phyloP scores from a whole-genome alignment of 2,113 vertebrate species.

The Silurus asotus region DNA sequence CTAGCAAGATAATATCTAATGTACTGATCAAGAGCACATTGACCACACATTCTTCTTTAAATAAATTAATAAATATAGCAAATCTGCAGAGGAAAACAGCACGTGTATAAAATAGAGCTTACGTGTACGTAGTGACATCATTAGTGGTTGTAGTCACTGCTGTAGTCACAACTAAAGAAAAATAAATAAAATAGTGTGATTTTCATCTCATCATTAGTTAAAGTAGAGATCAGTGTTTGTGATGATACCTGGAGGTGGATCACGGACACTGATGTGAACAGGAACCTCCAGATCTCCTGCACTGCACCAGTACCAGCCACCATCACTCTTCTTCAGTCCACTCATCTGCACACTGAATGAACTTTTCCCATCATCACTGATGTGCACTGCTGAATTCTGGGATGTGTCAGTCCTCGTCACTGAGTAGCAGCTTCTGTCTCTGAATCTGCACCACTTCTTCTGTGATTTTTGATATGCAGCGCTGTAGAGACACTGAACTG shows the following conservation, averaged over 20 bases:
- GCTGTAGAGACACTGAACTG: constrained; percentile 47
- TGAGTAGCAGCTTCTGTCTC: not conserved
- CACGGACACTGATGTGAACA: too few species aligned
- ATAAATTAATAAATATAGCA: not conserved
- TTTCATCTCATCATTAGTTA: not conserved
- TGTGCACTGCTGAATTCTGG: constrained; percentile 11
- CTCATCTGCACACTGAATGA: not conserved
- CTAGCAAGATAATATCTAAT: not conserved
- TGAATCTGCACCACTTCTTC: constrained; percentile 39
- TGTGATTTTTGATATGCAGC: not conserved
- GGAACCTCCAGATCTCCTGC: too few species aligned
- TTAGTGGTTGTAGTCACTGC: not conserved
- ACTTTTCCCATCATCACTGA: not conserved
- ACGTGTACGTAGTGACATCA: not conserved
- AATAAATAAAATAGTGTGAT: not conserved
- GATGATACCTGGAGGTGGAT: not conserved
- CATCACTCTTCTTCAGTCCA: constrained; percentile 6
- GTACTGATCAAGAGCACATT: not conserved
- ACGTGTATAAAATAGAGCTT: not conserved
- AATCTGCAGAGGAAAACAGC: not conserved
- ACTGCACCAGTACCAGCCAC: not conserved
- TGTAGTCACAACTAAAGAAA: not conserved
- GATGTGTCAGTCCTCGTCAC: not conserved
- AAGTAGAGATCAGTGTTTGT: not conserved
- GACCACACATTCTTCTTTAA: not conserved